phyloP scores from a whole-genome alignment of 2,797 vertebrate genomes.

The Aulostomus chinensis region DNA sequence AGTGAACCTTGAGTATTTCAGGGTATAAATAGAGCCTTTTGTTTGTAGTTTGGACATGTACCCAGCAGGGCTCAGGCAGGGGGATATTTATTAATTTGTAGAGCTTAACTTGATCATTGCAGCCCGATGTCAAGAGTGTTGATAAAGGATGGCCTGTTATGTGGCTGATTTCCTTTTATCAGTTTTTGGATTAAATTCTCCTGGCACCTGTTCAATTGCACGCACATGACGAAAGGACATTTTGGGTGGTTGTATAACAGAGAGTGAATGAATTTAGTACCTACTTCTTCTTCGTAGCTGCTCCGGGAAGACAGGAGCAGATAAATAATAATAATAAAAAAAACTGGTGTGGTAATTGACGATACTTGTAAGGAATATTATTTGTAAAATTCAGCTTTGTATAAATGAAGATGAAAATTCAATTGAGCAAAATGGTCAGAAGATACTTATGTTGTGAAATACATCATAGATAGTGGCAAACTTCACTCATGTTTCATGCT shows the following conservation, averaged over 20 bases:
- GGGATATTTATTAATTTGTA: constrained; percentile 42
- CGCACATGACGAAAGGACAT: constrained; percentile 6
- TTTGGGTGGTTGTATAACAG: background rate
- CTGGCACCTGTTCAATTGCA: constrained; percentile 24
- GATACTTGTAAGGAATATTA: too few species aligned
- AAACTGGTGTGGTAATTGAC: too few species aligned
- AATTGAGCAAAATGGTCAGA: too few species aligned
- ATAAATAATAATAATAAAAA: too few species aligned
- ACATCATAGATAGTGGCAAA: too few species aligned
- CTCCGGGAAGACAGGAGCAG: too few species aligned
- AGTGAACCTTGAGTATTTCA: constrained; percentile 38
- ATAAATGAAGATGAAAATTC: too few species aligned
- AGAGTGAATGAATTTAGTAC: background rate
- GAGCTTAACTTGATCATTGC: constrained; percentile 40
- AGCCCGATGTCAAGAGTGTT: constrained; percentile 21
- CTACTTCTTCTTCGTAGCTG: background rate
- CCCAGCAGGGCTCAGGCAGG: background rate
- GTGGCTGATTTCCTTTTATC: constrained; percentile 25
- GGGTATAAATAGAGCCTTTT: constrained; percentile 63
- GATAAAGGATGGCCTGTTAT: constrained; percentile 22
- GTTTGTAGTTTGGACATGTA: constrained; percentile 33
- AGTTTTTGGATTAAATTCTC: constrained; percentile 18
- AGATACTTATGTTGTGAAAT: too few species aligned
- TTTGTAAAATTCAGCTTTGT: too few species aligned
- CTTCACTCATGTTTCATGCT: too few species aligned